Evolutionary conservation across 1,140 invertebrate species (phyloP), one percentile per base, ranked within the genome.

Genomic region (Vanessa tameamea): DNA sequence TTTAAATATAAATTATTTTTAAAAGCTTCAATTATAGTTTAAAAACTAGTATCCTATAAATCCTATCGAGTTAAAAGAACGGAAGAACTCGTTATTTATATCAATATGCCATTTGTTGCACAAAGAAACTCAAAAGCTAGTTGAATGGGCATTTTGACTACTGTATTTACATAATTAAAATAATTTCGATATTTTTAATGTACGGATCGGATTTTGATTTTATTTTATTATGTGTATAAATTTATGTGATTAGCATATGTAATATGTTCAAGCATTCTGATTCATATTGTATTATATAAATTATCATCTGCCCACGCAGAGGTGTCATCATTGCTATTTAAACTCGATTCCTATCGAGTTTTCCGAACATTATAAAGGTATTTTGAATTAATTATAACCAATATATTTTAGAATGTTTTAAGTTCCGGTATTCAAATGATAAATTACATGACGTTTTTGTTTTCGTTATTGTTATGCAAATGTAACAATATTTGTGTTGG

Each of bases 211-310:
- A 23, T 72, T 76, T 69, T 72, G 37, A 71, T 71, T 43, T 68
- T 43, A 47, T 65, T 78, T 78, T 74, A 75, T 68, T 72, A 75
- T 51, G 64, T 75, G 65, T 74, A 78, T 75, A 74, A 75, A 75
- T 78, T 74, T 63, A 72, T 57, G 48, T 68, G 68, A 75, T 75
- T 78, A 47, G 69, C 72, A 75, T 78, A 78, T 64, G 53, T 75
- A 72, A 68, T 78, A 67, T 74, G 48, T 68, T 74, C 65, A 26
- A 75, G 69, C 72, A 78, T 75, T 75, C 75, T 74, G 76, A 70
- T 77, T 70, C 76, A 73, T 73, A 69, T 75, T 71, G 69, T 78
- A 69, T 78, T 67, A 64, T 69, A 72, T 75, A 78, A 71, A 74
- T 78, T 74, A 78, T 71, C 37, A 51, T 20, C 69, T 57, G 15